Conservation (phyloP, 1,140 invertebrate species). For the Coboldia fuscipes region DNA sequence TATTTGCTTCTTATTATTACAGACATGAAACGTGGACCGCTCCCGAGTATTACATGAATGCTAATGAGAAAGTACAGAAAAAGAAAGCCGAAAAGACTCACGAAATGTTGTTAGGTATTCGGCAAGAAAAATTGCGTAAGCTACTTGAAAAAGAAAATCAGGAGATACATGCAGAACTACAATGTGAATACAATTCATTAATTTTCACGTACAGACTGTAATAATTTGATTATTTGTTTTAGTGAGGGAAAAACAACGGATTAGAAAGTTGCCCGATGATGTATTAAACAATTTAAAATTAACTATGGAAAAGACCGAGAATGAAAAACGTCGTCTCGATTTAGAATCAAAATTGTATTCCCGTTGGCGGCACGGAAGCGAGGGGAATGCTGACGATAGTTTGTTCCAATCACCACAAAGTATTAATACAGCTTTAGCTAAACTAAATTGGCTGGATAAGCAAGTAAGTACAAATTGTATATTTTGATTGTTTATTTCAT, state of each 20-base stretch:
- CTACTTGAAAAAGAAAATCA: slow-evolving; percentile 26
- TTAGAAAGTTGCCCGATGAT: slow-evolving; percentile 10
- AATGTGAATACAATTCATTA: too few species aligned
- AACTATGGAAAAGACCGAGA: slow-evolving; percentile 18
- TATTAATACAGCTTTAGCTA: slow-evolving; percentile 21
- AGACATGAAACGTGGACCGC: slow-evolving; percentile 24
- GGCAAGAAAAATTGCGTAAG: slow-evolving; percentile 24
- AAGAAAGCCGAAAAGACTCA: slow-evolving; percentile 18
- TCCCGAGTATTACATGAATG: slow-evolving; percentile 24
- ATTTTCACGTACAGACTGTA: too few species aligned
- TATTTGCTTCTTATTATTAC: background rate
- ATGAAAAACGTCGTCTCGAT: slow-evolving; percentile 23
- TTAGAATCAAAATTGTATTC: slow-evolving; percentile 26
- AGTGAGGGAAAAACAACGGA: slow-evolving; percentile 6
- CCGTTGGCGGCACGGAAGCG: slow-evolving; percentile 20
- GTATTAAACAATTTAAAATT: slow-evolving; percentile 19
- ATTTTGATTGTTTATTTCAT: background rate
- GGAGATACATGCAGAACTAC: slow-evolving; percentile 17
- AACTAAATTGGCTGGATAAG: slow-evolving; percentile 27
- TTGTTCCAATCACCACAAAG: slow-evolving; percentile 16
- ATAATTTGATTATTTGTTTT: background rate
- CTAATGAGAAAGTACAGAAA: slow-evolving; percentile 18
- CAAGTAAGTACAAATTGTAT: slow-evolving; percentile 5
- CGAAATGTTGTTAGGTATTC: slow-evolving; percentile 19
- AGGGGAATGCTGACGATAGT: slow-evolving; percentile 15